phyloP scores from a whole-genome alignment of 2,797 vertebrate species.

The Sebastes alutus region DNA sequence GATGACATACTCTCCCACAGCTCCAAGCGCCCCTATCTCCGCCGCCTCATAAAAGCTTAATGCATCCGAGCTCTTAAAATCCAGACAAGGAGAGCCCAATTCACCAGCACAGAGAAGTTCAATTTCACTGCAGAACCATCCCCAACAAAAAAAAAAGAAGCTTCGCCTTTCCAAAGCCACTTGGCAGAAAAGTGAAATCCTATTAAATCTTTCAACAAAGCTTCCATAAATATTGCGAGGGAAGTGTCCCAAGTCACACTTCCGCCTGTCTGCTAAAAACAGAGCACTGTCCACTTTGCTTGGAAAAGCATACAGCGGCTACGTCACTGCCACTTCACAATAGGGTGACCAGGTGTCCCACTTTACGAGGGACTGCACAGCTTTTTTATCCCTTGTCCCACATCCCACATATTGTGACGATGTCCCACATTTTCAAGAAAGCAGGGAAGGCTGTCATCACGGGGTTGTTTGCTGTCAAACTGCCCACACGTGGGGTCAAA shows the following conservation, averaged over 20 bases:
- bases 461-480: no score
- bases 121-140: conserved; percentile 56
- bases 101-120: conserved; percentile 60
- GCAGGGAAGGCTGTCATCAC: no score
- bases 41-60: conserved; percentile 74
- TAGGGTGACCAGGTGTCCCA: no score
- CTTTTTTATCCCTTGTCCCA: no score
- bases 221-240: conserved; percentile 61
- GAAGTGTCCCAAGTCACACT: conserved; percentile 50
- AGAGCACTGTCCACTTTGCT: conserved; percentile 27
- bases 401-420: no score
- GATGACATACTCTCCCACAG: conserved; percentile 55
- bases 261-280: conserved; percentile 35
- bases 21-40: conserved; percentile 58
- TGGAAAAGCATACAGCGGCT: not conserved
- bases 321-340: not conserved
- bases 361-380: no score
- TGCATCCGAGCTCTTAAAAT: conserved; percentile 71
- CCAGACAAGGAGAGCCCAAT: conserved; percentile 61
- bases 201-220: conserved; percentile 73
- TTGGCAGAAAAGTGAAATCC: conserved; percentile 60
- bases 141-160: conserved; percentile 18
- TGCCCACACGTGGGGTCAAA: no score
- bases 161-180: conserved; percentile 39
- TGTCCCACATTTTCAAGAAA: no score